Evolutionary conservation across 2,888 invertebrate genomes (phyloP).

Genomic region (Lordiphosa fenestrarum): DNA sequence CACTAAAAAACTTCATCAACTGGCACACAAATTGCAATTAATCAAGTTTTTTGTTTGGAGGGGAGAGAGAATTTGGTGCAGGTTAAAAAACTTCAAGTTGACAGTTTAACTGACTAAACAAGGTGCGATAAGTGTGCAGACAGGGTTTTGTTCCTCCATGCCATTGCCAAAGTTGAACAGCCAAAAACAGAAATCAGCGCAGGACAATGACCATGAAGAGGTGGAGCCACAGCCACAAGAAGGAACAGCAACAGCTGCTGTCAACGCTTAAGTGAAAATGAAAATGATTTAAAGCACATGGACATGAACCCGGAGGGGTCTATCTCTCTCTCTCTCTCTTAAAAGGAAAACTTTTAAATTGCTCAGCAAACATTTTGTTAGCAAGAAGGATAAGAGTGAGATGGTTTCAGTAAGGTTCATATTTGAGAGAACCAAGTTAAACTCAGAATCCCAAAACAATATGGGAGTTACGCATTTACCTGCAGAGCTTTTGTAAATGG

Average conservation of each 20-base stretch:
- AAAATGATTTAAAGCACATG: slow-evolving; percentile 75
- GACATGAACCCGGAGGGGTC: slow-evolving; percentile 22
- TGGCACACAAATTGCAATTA: slow-evolving; percentile 61
- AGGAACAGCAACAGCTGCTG: slow-evolving; percentile 51
- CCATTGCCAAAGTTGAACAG: slow-evolving; percentile 33
- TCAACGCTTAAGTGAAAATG: slow-evolving; percentile 56
- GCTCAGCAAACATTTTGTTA: slow-evolving; percentile 13
- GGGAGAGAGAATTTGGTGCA: background rate
- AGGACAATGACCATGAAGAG: slow-evolving; percentile 65
- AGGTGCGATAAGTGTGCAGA: slow-evolving; percentile 72
- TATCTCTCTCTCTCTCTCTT: background rate
- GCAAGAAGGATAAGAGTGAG: too few relatives aligned
- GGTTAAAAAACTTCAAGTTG: slow-evolving; percentile 52
- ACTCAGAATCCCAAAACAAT: too few relatives aligned
- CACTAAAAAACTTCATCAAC: slow-evolving; percentile 53
- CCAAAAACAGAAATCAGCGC: slow-evolving; percentile 57
- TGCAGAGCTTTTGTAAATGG: too few relatives aligned
- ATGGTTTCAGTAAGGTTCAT: too few relatives aligned
- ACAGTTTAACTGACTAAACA: slow-evolving; percentile 75
- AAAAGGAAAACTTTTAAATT: slow-evolving; percentile 12
- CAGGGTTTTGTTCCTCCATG: slow-evolving; percentile 19
- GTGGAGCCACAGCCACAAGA: slow-evolving; percentile 1
- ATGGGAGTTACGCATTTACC: too few relatives aligned
- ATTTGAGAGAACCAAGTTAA: too few relatives aligned
- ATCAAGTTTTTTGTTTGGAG: slow-evolving; percentile 47